A percentile compares a stretch with the other conserved stretches of the same genome.
These are phyloP conservation scores for Cynocephalus volans DNA, from an alignment of 2,113 vertebrate genomes.

Conservation along the genomic window DNA sequence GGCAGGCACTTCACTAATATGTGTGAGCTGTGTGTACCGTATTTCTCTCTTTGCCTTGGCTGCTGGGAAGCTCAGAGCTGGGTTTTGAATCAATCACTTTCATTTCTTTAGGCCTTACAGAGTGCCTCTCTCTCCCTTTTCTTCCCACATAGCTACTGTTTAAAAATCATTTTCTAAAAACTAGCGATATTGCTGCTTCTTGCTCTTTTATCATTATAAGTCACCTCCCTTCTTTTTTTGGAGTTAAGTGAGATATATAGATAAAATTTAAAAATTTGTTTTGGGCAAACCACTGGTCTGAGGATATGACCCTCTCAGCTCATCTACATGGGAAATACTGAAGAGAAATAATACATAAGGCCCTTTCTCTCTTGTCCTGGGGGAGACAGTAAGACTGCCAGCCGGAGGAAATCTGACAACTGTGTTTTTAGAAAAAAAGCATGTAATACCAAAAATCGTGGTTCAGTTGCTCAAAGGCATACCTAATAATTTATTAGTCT, in stretches of 20 bases:
- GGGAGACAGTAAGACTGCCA: not conserved
- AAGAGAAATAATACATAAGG: not conserved
- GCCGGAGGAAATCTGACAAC: not conserved
- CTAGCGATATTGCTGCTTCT: not conserved
- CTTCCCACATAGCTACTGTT: not conserved
- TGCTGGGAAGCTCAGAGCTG: constrained; percentile 4
- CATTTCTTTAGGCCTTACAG: not conserved
- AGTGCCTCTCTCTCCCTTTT: not conserved
- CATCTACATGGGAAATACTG: not conserved
- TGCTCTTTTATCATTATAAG: not conserved
- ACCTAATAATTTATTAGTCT: not conserved
- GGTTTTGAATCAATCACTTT: not conserved
- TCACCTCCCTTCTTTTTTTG: not conserved
- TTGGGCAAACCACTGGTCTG: not conserved
- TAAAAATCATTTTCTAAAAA: not conserved
- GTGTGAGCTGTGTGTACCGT: not conserved
- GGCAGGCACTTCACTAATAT: not conserved
- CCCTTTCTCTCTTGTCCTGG: not conserved
- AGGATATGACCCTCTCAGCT: not conserved
- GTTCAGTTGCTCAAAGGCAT: not conserved
- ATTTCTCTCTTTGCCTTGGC: constrained; percentile 15
- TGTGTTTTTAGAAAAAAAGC: not conserved
- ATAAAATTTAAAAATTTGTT: not conserved
- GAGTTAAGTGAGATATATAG: not conserved
- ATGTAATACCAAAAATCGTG: not conserved